Evolutionary conservation across 1,140 invertebrate genomes (phyloP), one percentile per base, ranked within the genome.

Genomic region (Zaprionus ghesquierei): DNA sequence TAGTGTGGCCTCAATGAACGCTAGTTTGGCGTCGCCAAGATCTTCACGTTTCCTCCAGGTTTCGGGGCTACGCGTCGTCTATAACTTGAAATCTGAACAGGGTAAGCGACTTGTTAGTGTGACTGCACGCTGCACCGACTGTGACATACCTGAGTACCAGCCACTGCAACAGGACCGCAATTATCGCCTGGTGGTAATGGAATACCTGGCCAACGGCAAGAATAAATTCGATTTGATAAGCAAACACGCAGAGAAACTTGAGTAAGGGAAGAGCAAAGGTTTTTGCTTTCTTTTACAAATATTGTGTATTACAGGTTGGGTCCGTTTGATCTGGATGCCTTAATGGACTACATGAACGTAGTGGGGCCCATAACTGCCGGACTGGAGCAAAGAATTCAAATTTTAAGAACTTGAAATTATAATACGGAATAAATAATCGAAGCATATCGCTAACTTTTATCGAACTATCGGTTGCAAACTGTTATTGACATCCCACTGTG

Each of bases 171-270:
- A 76, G 4, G 75, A 93, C 12, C 72, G 91, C 54, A 92, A 92
- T 62, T 97, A 97, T 92, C 93, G 93, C n/a, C 86, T 97, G 0
- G 92, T 95, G 4, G 93, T 95, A 51, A 93, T 93, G 66, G 93
- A 93, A 35, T 97, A 95, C 81, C 85, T 97, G 25, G 93, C 94
- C 1, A 91, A 92, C 5, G 96, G 95, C 12, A 96, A 95, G 18
- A 95, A 96, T 71, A 94, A 94, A 0, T 93, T 92, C 73, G 79
- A 89, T 44, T 91, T 94, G 25, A 90, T 92, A 22, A 85, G 62
- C 13, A 65, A 81, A 6, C 70, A 92, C 55, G 89, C 74, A 25
- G 50, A 65, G 18, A 76, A 86, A 54, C 38, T 75, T 4, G 74
- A 77, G 89, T 90, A 41, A 41, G 27, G 6, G 6, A 29, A 8